Evolutionary conservation across 2,888 invertebrate species (phyloP), one percentile per base, ranked within the genome.

Genomic region (Cyrtodaria siliqua): DNA sequence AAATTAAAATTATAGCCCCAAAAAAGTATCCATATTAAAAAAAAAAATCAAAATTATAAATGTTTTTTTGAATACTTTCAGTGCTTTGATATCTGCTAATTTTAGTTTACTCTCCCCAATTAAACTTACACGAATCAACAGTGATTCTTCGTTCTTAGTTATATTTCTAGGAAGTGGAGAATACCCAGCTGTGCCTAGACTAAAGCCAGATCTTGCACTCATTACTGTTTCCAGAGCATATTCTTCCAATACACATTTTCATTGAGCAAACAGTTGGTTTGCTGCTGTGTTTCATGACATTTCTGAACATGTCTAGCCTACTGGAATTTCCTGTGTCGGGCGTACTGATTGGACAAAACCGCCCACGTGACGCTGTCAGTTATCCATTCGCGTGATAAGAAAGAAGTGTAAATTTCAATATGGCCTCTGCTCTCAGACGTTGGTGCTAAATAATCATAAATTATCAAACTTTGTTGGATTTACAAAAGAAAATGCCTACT

Each of bases 401-500:
- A 80, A 74, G 62, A 56, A 79, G 62, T 66, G 78, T 83, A 84
- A 84, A 83, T 81, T 86, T 86, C 88, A 89, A 88, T 82, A 89
- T 89, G 89, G 89, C 89, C 81, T 80, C 88, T 64, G 70, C 74
- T 78, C 66, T 60, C 60, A 69, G 70, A 73, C 68, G 44, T 66
- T 57, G 74, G 57, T 66, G 63, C 62, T 72, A 56, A 73, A 76
- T 62, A 71, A 67, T 62, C 56, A 67, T 73, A 70, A 60, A 60
- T 69, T 70, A 63, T 42, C 44, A 56, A 57, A 50, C 67, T 67
- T 62, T 29, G 44, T 33, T 23, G 33, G 52, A 47, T 56, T 59
- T 53, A 57, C 33, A 60, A 44, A 33, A 56, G 56, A 88, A 82
- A 76, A 90, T 90, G 90, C 87, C 88, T 42, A 74, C 83, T 27